Evolutionary conservation across 1,140 invertebrate genomes (phyloP).

Genomic region (Aphidius gifuensis): DNA sequence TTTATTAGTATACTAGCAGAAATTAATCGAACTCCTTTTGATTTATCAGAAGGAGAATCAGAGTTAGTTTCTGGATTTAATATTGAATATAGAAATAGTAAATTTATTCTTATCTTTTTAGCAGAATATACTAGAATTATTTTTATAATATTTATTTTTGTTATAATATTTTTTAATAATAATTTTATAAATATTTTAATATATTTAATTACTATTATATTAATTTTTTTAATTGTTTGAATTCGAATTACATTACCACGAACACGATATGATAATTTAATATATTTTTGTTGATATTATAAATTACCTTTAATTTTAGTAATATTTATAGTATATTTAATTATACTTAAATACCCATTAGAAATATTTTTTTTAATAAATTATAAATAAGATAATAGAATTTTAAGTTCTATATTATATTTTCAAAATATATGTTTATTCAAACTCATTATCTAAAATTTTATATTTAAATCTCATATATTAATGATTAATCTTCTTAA

Average conservation of each 20-base stretch:
- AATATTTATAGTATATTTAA: conserved; percentile 32
- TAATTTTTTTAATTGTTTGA: conserved; percentile 60
- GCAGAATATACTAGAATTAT: conserved; percentile 68
- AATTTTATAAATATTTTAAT: conserved; percentile 54
- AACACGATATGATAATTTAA: conserved; percentile 57
- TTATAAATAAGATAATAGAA: conserved; percentile 52
- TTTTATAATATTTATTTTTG: conserved; percentile 62
- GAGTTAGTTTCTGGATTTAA: conserved; percentile 77
- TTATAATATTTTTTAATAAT: conserved; percentile 53
- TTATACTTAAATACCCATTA: conserved; percentile 15
- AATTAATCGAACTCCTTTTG: conserved; percentile 73
- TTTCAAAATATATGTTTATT: conserved; percentile 65
- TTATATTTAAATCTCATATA: conserved; percentile 37
- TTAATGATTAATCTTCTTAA: conserved; percentile 37
- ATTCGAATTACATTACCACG: conserved; percentile 58
- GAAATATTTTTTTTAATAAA: conserved; percentile 1
- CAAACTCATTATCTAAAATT: conserved; percentile 57
- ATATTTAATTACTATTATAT: conserved; percentile 55
- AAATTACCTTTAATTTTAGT: conserved; percentile 52
- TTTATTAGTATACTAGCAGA: conserved; percentile 64
- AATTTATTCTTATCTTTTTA: conserved; percentile 74
- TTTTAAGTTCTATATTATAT: conserved; percentile 57
- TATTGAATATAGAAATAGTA: conserved; percentile 65
- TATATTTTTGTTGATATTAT: conserved; percentile 55
- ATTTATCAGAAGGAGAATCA: conserved; percentile 73